Evolutionary conservation across 2,888 invertebrate species (phyloP), one percentile per base, ranked within the genome.

Genomic region (Lobophora halterata): DNA sequence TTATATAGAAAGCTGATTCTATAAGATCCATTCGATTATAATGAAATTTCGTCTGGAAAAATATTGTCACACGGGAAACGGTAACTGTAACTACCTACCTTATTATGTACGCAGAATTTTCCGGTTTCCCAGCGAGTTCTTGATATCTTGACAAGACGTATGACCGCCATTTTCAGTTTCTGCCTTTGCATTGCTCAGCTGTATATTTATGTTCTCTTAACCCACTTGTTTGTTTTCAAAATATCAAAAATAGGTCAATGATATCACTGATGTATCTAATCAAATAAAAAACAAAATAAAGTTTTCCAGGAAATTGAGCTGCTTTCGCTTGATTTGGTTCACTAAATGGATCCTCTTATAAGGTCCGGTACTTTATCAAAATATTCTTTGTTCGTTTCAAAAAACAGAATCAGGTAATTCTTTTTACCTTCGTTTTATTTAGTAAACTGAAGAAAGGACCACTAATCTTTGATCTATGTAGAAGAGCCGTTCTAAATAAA

Each of bases 71-170:
- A n/a, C n/a, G n/a, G n/a, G n/a, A n/a, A n/a, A n/a, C n/a, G n/a
- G n/a, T n/a, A n/a, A n/a, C n/a, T n/a, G n/a, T n/a, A n/a, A n/a
- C n/a, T n/a, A n/a, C n/a, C n/a, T n/a, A n/a, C n/a, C n/a, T n/a
- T n/a, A n/a, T n/a, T n/a, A n/a, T n/a, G n/a, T n/a, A n/a, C n/a
- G 48, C 43, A 32, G 25, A 32, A 10, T 7, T 25, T 56, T 49
- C 52, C 50, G 52, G 55, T 37, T 53, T 20, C 53, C 55, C 55
- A 63, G 63, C 61, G 56, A 55, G 58, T 55, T 52, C 38, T 47
- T 61, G 66, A 66, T 69, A 67, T 56, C 58, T 40, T 9, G 40
- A 44, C 55, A 67, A 65, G 70, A 70, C 58, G 58, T 61, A 69
- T 62, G 63, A 51, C 61, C 61, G 57, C 52, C 62, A 45, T 48